These are phyloP conservation scores for Phalera bucephala DNA, from an alignment of 2,888 invertebrate species.

Conservation along the genomic window DNA sequence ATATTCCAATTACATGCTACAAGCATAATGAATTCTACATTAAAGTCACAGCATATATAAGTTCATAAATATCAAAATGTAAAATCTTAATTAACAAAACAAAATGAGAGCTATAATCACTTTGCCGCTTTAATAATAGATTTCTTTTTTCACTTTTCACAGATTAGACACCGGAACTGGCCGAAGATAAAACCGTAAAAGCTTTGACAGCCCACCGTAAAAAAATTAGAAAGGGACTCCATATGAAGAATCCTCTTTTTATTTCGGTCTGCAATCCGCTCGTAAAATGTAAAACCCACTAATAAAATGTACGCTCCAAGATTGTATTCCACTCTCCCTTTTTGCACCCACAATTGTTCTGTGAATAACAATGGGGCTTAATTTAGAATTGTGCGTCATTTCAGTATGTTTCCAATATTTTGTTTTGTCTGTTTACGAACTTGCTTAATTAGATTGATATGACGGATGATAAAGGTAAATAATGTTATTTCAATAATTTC, in stretches of 20 bases:
- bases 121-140: conserved; percentile 27
- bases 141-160: conserved; percentile 36
- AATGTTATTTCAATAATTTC: no score
- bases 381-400: conserved; percentile 39
- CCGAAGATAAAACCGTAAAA: conserved; percentile 69
- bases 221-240: conserved; percentile 69
- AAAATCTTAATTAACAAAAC: conserved; percentile 29
- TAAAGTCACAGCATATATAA: no score
- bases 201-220: conserved; percentile 71
- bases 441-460: no score
- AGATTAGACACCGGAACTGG: conserved; percentile 35
- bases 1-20: no score
- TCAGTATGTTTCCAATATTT: no score
- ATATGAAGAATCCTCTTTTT: conserved; percentile 71
- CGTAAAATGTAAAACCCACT: conserved; percentile 66
- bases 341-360: conserved; percentile 34
- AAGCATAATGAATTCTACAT: no score
- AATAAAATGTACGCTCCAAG: conserved; percentile 66
- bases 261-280: conserved; percentile 64
- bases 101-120: no score
- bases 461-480: no score
- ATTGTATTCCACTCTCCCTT: conserved; percentile 48
- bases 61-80: conserved; percentile 8
- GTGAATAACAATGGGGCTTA: conserved; percentile 51
- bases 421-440: no score